phyloP scores from a whole-genome alignment of 2,797 vertebrate species.

The Sparidentex hasta region DNA sequence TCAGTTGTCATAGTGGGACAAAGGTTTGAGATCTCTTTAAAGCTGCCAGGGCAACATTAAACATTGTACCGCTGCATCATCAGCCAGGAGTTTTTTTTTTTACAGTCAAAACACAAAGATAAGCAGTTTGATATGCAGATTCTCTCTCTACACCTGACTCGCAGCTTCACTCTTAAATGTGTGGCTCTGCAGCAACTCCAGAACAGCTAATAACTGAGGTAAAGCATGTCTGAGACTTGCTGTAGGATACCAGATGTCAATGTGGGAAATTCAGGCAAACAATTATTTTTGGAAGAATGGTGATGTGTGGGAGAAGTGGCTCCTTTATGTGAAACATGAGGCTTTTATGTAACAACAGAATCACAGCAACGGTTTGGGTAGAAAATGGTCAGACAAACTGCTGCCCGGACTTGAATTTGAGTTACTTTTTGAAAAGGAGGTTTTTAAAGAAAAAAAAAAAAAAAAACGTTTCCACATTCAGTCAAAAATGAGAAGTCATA shows the following conservation, averaged over 20 bases:
- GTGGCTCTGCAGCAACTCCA: not conserved
- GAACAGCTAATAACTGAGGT: not conserved
- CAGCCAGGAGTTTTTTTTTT: constrained; percentile 21
- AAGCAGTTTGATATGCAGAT: constrained; percentile 33
- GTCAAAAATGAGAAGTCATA: too few relatives aligned
- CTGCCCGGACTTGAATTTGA: not conserved
- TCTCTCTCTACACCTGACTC: constrained; percentile 1
- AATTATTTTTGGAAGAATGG: not conserved
- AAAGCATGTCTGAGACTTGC: not conserved
- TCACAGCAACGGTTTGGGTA: constrained; percentile 7
- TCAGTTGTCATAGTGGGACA: constrained; percentile 13
- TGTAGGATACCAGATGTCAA: not conserved
- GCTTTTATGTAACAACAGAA: constrained; percentile 28
- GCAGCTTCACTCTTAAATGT: not conserved
- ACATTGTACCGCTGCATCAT: not conserved
- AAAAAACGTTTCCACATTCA: too few relatives aligned
- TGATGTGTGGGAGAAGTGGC: constrained; percentile 14
- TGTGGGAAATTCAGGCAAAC: constrained; percentile 11
- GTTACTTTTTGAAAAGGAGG: not conserved
- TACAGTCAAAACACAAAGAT: not conserved
- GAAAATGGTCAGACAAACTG: not conserved
- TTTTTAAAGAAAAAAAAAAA: constrained; percentile 1
- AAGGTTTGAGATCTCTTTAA: constrained; percentile 62
- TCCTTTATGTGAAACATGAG: constrained; percentile 13
- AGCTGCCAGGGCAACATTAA: constrained; percentile 28